Evolutionary conservation across 2,797 vertebrate genomes (phyloP).

Genomic region (Squalus acanthias): DNA sequence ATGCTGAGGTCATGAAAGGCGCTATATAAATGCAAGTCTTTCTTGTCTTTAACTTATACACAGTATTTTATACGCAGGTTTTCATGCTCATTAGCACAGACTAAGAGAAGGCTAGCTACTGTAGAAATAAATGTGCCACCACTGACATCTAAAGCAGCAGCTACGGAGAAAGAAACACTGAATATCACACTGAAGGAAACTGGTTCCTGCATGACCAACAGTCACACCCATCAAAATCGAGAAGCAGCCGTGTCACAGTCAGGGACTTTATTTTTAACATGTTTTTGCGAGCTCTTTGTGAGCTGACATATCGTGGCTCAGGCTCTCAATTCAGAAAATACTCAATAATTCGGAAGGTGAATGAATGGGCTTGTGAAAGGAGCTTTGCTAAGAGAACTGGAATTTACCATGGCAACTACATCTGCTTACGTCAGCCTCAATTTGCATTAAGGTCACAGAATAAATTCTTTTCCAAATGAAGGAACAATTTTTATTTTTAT

Average conservation of each 20-base stretch:
- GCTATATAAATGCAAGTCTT: background rate
- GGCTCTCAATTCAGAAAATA: constrained; percentile 10
- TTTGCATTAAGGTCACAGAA: constrained; percentile 33
- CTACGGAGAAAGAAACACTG: background rate
- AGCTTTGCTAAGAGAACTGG: background rate
- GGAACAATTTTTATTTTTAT: background rate
- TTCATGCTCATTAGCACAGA: background rate
- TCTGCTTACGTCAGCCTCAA: constrained; percentile 15
- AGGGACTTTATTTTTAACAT: background rate
- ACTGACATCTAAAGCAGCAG: background rate
- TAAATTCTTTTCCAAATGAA: constrained; percentile 18
- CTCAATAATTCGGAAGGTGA: background rate
- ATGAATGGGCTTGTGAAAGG: background rate
- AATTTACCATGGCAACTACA: constrained; percentile 29
- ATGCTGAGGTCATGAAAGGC: background rate
- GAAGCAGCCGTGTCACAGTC: no score
- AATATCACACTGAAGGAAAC: background rate
- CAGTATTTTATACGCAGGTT: background rate
- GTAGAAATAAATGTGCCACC: background rate
- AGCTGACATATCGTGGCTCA: background rate
- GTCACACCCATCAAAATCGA: background rate
- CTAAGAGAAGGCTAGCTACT: background rate
- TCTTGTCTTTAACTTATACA: background rate
- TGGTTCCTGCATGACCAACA: background rate
- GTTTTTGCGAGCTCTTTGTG: background rate